A percentile compares a stretch with the other conserved stretches of the same genome.
These are phyloP conservation scores for Catamblyrhynchus diadema DNA, from an alignment of 2,797 vertebrate genomes.

Conservation along the genomic window DNA sequence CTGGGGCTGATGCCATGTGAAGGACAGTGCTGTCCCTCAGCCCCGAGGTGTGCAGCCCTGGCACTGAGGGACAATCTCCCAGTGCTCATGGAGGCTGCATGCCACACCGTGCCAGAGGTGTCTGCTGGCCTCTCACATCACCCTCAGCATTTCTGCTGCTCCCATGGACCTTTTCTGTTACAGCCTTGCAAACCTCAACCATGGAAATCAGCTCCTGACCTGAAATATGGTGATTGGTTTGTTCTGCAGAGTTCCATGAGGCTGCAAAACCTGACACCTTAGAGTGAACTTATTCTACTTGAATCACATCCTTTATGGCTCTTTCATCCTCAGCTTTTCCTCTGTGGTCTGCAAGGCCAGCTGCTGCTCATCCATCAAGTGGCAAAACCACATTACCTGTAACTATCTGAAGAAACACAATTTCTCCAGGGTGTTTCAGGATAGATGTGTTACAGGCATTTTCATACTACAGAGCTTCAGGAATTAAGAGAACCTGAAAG, in stretches of 20 bases:
- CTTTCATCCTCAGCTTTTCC: neutral
- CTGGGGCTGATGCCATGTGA: neutral
- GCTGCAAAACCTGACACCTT: neutral
- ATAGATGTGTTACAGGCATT: neutral
- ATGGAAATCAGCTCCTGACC: neutral
- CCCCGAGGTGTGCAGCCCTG: rapidly evolving
- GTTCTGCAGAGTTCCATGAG: neutral
- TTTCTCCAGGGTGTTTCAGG: neutral
- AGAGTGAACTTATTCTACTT: neutral
- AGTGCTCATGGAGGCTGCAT: rapidly evolving
- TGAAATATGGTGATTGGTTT: neutral
- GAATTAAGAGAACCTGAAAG: neutral
- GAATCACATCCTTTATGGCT: neutral
- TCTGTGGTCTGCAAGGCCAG: neutral
- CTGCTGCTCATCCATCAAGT: rapidly evolving
- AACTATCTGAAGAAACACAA: neutral
- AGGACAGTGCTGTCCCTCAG: neutral
- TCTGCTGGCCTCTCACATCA: rapidly evolving
- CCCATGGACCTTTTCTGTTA: neutral
- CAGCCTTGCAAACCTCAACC: neutral
- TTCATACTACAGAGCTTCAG: neutral
- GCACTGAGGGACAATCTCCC: neutral
- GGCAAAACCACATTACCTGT: neutral
- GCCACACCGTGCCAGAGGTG: rapidly evolving
- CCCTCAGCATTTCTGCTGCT: neutral